Evolutionary conservation across 1,140 invertebrate species (phyloP), one percentile per base, ranked within the genome.

Genomic region (Matsumurasca onukii): DNA sequence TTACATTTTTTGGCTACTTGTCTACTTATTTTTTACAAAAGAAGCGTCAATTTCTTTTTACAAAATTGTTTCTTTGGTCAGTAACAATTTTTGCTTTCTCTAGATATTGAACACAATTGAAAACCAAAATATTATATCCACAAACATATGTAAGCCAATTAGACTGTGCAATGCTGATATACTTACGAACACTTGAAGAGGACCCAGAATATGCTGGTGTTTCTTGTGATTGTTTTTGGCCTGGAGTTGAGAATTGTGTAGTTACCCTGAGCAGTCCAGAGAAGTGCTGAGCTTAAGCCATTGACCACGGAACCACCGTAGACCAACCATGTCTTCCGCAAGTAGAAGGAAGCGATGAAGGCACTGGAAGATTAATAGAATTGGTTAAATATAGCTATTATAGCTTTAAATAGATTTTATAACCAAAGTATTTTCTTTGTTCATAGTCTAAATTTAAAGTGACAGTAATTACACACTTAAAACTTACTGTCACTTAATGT

Each of bases 201-300:
- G 0, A 95, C 95, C 96, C 96, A 98, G 78, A 98, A 98, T 25
- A 98, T 82, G 29, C 95, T 94, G n/a, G 93, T 93, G 79, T 98
- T 98, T 73, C 95, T 85, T 1, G 92, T 89, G 76, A 98, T 95
- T 0, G 94, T 98, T 0, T 88, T 85, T 0, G 86, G 78, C 72
- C 91, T 87, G 65, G 94, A 97, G 82, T 96, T 97, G 2, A 95
- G 82, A 0, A 95, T 95, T 13, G 98, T 81, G 78, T 96, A 98
- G 75, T 92, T 94, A 15, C 96, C 97, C 81, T 98, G 95, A 1
- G 91, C 95, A 0, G 91, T 93, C 92, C 92, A 94, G 49, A 92
- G 89, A 30, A 93, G 81, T 9, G 95, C 94, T 1, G 95, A 95
- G 57, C 95, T 95, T 25, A 92, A 79, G 25, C 97, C 96, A 17